Evolutionary conservation across 2,888 invertebrate genomes (phyloP), one percentile per base, ranked within the genome.

Genomic region (Serripes groenlandicus): DNA sequence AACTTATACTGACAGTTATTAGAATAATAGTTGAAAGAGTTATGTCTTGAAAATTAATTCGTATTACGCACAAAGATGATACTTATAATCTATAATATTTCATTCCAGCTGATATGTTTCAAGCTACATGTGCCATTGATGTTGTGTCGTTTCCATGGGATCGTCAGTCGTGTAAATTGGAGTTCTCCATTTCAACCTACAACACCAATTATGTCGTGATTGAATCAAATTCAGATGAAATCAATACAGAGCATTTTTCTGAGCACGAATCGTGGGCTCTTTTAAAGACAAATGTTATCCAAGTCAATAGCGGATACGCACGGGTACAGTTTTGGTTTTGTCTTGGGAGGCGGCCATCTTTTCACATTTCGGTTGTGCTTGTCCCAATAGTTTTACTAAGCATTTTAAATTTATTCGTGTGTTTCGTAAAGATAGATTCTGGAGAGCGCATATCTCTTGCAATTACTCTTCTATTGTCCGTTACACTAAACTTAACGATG

Each of bases 141-240:
- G 62, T 75, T 30, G 72, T 60, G 18, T 58, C 78, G 3, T 83
- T 71, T 64, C 82, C 82, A 5, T 83, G 81, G 81, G 81, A 81
- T 54, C 37, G 64, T 18, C 81, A 81, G 35, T 62, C 35, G 5
- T 78, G 81, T 37, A 35, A 37, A 0, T 21, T 78, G 7, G 32
- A 37, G 2, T 78, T 81, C 52, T 26, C 74, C 21, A 69, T 81
- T 4, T 73, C 66, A 60, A 60, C 58, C 34, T 76, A 81, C 60
- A 11, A 7, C 0, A 26, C 49, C 21, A 18, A 49, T 0, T 68
- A 81, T 9, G 68, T 81, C 1, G 15, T 49, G 15, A 66, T 66
- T 26, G 35, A 32, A 54, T 28, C 54, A 5, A 54, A 34, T 28
- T 21, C 54, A 7, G 35, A 70, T 23, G 30, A 32, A 15, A 28